phyloP scores from a whole-genome alignment of 2,888 invertebrate genomes.

The Catocala nupta region DNA sequence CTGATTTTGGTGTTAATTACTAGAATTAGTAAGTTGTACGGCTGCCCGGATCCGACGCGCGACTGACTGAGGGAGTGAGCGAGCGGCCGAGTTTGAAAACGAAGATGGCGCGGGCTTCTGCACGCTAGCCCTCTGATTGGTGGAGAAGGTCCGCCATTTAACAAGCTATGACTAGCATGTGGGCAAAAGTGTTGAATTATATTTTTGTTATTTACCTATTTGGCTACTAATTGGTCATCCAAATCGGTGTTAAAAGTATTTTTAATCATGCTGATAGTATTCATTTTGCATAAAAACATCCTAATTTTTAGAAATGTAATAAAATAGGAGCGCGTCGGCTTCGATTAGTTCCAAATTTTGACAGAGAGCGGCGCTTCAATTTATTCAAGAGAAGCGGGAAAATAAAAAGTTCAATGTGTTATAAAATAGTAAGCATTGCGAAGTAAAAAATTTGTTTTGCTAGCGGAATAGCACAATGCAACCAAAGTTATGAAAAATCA shows the following conservation, averaged over 20 bases:
- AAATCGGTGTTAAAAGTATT: conserved; percentile 61
- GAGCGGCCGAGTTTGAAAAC: conserved; percentile 91
- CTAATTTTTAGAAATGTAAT: conserved; percentile 40
- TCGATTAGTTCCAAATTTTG: conserved; percentile 61
- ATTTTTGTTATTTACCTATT: conserved; percentile 43
- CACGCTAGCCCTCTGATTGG: conserved; percentile 77
- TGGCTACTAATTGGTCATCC: conserved; percentile 14
- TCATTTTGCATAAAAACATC: conserved; percentile 11
- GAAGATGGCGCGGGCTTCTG: conserved; percentile 92
- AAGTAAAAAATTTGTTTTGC: conserved; percentile 18
- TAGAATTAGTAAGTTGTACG: conserved; percentile 77
- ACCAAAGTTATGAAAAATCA: not conserved
- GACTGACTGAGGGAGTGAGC: conserved; percentile 88
- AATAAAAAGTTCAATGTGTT: conserved; percentile 55
- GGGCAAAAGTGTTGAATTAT: conserved; percentile 61
- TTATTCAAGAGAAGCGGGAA: conserved; percentile 70
- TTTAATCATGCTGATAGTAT: conserved; percentile 13
- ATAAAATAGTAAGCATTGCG: conserved; percentile 8
- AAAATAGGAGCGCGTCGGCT: conserved; percentile 60
- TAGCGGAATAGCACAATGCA: conserved; percentile 10
- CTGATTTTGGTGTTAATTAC: conserved; percentile 81
- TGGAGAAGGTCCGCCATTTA: conserved; percentile 73
- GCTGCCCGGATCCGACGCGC: conserved; percentile 89
- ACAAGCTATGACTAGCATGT: conserved; percentile 76
- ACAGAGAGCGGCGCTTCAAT: conserved; percentile 60